phyloP scores from a whole-genome alignment of 30 jellyfish, hydroid and myxozoan species.

The Hydractinia symbiolongicarpus region DNA sequence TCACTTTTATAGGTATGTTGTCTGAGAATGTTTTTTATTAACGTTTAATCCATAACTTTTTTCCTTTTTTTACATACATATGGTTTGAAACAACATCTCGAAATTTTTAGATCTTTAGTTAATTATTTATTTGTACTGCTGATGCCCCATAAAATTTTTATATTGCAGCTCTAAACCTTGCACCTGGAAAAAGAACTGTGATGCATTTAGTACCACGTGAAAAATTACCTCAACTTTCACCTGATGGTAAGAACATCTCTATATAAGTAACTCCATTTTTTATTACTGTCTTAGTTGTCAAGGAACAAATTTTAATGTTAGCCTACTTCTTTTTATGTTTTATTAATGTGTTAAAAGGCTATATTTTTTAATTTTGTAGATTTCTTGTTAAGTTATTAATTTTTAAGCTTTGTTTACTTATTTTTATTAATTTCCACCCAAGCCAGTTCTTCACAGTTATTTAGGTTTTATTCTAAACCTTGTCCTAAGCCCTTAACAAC shows the following conservation, averaged over 20 bases:
- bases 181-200: constrained; percentile 75
- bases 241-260: constrained; percentile 49
- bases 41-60: no score
- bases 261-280: not conserved
- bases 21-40: not conserved
- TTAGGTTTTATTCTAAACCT: no score
- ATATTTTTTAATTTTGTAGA: not conserved
- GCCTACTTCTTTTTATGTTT: not conserved
- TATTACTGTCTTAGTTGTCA: no score
- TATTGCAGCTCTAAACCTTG: constrained; percentile 52
- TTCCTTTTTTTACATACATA: no score
- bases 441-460: no score
- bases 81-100: no score
- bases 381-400: no score
- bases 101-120: no score
- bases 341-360: not conserved
- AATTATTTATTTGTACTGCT: no score
- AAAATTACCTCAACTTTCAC: constrained; percentile 59
- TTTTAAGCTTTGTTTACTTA: no score
- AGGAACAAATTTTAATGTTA: not conserved
- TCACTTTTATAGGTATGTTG: constrained; percentile 60
- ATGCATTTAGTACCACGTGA: constrained; percentile 87
- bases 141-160: not conserved
- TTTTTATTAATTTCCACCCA: no score
- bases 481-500: no score